Evolutionary conservation across 2,797 vertebrate species (phyloP), one percentile per base, ranked within the genome.

Genomic region (Hyperoplus lanceolatus): DNA sequence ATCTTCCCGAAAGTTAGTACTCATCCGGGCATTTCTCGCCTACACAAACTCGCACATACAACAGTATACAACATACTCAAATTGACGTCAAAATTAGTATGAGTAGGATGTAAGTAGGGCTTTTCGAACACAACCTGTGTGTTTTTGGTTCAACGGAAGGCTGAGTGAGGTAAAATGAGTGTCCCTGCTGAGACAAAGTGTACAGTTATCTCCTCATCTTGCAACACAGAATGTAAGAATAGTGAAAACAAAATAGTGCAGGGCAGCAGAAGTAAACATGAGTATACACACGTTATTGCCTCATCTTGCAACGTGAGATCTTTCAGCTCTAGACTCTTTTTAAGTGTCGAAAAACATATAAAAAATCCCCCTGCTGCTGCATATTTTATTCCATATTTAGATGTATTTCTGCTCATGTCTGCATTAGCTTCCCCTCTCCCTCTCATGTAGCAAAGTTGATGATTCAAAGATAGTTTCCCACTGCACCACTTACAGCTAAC

Each of bases 401-500:
- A 72, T 72, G 7, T 5, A 61, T 87, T 84, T 85, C 79, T 82
- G 84, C 82, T 72, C 75, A 21, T 77, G 69, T 83, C 74, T 85
- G 87, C 86, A 88, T 78, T 75, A 83, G 77, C 80, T 77, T 3
- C 81, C 43, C 38, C 53, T 49, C 59, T 75, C 50, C 59, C 78
- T 74, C 71, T 81, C 74, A 59, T 83, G 72, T 68, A 68, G 45
- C 69, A 87, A 87, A 89, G 80, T 76, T 90, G 82, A 90, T 89
- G 76, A 89, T 87, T 89, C 62, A 6, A 70, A 75, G 70, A 86
- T 75, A 73, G 75, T 69, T 29, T 71, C 60, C 55, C 49, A 21
- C 55, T 53, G 73, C 79, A 83, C 67, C 69, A 85, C 77, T 80
- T 84, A 75, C 29, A 29, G 29, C 29, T 29, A 29, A 29, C 5